Evolutionary conservation across 2,113 vertebrate genomes (phyloP).

Genomic region (Labrus mixtus): DNA sequence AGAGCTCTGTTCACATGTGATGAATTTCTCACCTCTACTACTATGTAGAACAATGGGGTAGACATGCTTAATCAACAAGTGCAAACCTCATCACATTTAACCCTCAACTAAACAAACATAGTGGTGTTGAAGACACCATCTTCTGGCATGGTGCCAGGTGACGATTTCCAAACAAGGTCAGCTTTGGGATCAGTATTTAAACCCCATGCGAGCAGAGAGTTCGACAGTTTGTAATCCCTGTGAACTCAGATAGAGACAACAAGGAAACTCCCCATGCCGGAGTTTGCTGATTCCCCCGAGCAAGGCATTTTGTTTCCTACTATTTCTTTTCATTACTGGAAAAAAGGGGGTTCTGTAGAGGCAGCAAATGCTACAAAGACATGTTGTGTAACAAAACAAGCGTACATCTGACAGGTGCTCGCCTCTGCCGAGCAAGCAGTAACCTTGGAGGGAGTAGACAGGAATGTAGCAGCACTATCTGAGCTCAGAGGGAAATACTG

Average conservation of each 20-base stretch:
- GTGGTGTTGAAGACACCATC: conserved; percentile 47
- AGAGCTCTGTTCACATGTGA: conserved; percentile 47
- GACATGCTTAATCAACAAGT: conserved; percentile 76
- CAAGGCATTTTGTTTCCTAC: conserved; percentile 22
- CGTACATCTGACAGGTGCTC: conserved; percentile 79
- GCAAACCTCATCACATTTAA: conserved; percentile 72
- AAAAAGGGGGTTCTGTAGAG: conserved; percentile 23
- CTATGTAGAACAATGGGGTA: conserved; percentile 67
- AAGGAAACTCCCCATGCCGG: conserved; percentile 12
- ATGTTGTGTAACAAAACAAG: conserved; percentile 70
- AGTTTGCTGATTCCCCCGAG: conserved; percentile 38
- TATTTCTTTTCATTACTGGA: conserved; percentile 26
- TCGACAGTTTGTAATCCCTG: conserved; percentile 36
- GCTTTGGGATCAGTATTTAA: conserved; percentile 43
- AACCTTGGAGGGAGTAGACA: conserved; percentile 83
- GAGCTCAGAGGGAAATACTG: conserved; percentile 72
- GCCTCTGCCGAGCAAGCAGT: conserved; percentile 68
- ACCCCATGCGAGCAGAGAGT: conserved; percentile 20
- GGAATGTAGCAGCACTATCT: conserved; percentile 78
- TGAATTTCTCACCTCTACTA: conserved; percentile 44
- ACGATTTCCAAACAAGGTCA: conserved; percentile 22
- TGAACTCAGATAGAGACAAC: conserved; percentile 36
- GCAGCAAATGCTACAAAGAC: conserved; percentile 63
- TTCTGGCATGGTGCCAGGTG: conserved; percentile 23
- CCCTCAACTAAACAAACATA: conserved; percentile 68